These are phyloP conservation scores for Labrus mixtus DNA, from an alignment of 2,113 vertebrate species.

Conservation along the genomic window DNA sequence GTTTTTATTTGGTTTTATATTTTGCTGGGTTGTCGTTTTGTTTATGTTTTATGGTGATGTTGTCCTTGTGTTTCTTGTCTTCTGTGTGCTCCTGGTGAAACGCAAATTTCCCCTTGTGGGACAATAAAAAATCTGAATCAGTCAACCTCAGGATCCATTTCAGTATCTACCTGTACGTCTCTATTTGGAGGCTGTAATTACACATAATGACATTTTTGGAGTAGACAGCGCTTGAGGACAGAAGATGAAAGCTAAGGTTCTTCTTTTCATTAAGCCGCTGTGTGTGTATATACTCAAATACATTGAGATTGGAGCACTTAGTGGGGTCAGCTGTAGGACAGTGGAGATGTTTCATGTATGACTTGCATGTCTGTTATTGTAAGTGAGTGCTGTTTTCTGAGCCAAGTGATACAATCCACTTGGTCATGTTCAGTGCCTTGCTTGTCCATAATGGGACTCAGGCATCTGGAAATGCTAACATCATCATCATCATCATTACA, in stretches of 20 bases:
- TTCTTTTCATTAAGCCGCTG: background rate
- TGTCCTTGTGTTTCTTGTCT: too few relatives aligned
- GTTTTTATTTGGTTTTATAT: too few relatives aligned
- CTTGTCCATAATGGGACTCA: conserved; percentile 31
- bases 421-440: conserved; percentile 5
- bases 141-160: too few relatives aligned
- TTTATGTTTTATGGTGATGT: too few relatives aligned
- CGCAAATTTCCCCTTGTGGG: too few relatives aligned
- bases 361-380: background rate
- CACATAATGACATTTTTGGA: background rate
- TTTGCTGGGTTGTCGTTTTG: too few relatives aligned
- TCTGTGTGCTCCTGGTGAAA: too few relatives aligned
- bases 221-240: background rate
- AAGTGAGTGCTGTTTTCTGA: background rate
- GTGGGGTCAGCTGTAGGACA: conserved; percentile 54
- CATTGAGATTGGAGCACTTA: conserved; percentile 36
- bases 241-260: background rate
- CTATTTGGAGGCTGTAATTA: too few relatives aligned
- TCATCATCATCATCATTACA: conserved; percentile 5
- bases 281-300: too few relatives aligned
- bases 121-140: too few relatives aligned
- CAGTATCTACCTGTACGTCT: too few relatives aligned
- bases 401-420: conserved; percentile 39
- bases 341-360: background rate
- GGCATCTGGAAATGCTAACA: conserved; percentile 56